Evolutionary conservation across 2,113 vertebrate species (phyloP), one percentile per base, ranked within the genome.

Genomic region (Halcyon senegalensis): DNA sequence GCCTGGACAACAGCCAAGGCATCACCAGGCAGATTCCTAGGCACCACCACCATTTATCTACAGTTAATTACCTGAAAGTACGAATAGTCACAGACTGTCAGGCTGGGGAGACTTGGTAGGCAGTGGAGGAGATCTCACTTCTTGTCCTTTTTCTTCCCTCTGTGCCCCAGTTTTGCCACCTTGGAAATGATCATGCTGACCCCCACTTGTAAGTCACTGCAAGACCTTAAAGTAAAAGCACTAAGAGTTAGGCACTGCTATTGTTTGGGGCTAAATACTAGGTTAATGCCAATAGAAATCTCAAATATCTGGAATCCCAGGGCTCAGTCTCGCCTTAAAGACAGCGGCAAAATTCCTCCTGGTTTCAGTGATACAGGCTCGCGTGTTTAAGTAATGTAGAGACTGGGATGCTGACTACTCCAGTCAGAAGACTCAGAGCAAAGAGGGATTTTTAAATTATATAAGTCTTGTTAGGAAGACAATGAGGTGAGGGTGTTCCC

Each of bases 401-500:
- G 89, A 44, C 28, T 50, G 33, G 39, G 91, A 95, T 85, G 87
- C 74, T 4, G 37, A 4, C 35, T 76, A 63, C 56, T 95, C 74
- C 11, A 2, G 37, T 51, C 64, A 62, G 63, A 89, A 81, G 60
- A 76, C 60, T 59, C 46, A 6, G 73, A 93, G 31, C 43, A 90
- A 84, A 75, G 41, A 80, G 37, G 79, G 93, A 70, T 93, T 87
- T 94, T 77, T 18, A 80, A 31, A 84, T 88, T 87, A 79, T 23
- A 5, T 87, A 95, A 94, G 60, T 56, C 46, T 81, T 90, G 39
- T 53, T 91, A 68, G 80, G n/a, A 90, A 96, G 91, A 93, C 91
- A 96, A 92, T 41, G 89, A 96, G 77, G 84, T 69, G 92, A 92
- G 81, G 53, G 84, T 58, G 62, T 53, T 95, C 41, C 77, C 74